Evolutionary conservation across 2,113 vertebrate species (phyloP).

Genomic region (Speoplatyrhinus poulsoni): DNA sequence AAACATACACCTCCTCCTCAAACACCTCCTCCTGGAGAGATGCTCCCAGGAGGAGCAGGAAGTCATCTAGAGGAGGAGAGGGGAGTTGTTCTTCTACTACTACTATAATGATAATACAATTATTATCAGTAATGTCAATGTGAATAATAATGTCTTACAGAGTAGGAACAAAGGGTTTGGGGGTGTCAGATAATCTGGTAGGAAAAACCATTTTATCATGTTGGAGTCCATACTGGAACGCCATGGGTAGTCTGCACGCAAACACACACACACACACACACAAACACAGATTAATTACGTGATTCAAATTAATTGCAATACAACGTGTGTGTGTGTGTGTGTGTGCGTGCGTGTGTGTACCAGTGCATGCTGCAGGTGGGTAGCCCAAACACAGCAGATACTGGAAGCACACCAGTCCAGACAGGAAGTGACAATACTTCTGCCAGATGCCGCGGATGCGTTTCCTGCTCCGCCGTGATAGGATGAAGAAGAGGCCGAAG

Average conservation of each 20-base stretch:
- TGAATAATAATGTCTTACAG: constrained; percentile 77
- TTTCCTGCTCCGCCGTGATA: constrained; percentile 87
- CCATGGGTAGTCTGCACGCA: constrained; percentile 89
- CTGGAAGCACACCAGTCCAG: constrained; percentile 87
- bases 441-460: constrained; percentile 88
- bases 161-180: constrained; percentile 91
- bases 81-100: background rate
- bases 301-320: background rate
- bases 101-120: background rate
- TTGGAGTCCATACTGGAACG: constrained; percentile 88
- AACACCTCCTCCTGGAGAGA: constrained; percentile 92
- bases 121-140: background rate
- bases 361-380: constrained; percentile 87
- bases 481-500: constrained; percentile 83
- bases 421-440: constrained; percentile 92
- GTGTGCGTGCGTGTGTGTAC: constrained; percentile 52
- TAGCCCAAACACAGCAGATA: constrained; percentile 93
- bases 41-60: constrained; percentile 90
- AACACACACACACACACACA: constrained; percentile 14
- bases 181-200: constrained; percentile 88
- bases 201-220: constrained; percentile 95
- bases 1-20: constrained; percentile 87
- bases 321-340: background rate
- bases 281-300: too few species aligned
- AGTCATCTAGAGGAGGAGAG: constrained; percentile 81